These are phyloP conservation scores for Lymantria dispar DNA, from an alignment of 2,888 invertebrate species.

Conservation along the genomic window DNA sequence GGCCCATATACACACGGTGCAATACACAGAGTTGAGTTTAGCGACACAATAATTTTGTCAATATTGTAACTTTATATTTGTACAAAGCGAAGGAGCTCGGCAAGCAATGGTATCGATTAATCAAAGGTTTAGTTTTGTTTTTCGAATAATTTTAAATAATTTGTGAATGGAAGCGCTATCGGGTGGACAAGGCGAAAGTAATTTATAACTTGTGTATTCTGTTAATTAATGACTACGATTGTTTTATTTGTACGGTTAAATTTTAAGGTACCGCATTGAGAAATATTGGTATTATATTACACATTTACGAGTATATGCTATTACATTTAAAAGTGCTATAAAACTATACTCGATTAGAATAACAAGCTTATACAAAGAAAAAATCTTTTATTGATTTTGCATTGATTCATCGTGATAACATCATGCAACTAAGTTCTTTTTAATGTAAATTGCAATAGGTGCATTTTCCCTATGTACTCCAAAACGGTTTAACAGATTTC, in stretches of 20 bases:
- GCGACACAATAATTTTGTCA: conserved; percentile 3
- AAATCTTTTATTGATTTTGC: too few species aligned
- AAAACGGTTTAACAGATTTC: too few species aligned
- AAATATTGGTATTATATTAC: background rate
- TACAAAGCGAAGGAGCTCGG: conserved; percentile 39
- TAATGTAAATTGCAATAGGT: too few species aligned
- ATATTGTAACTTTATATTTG: conserved; percentile 25
- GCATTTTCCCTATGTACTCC: too few species aligned
- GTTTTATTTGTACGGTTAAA: conserved; percentile 45
- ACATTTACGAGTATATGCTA: too few species aligned
- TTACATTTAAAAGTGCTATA: too few species aligned
- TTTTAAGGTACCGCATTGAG: conserved; percentile 35
- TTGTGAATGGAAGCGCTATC: conserved; percentile 66
- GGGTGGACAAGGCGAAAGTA: conserved; percentile 45
- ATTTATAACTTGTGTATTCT: conserved; percentile 60
- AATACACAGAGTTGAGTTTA: conserved; percentile 28
- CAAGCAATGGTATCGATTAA: conserved; percentile 58
- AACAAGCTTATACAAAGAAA: too few species aligned
- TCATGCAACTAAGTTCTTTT: too few species aligned
- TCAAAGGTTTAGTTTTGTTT: conserved; percentile 57
- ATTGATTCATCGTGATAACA: too few species aligned
- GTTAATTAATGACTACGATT: conserved; percentile 61
- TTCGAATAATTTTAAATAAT: conserved; percentile 67
- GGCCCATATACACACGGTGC: conserved; percentile 20
- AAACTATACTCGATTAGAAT: too few species aligned